Conservation (phyloP, 2,797 vertebrate species). For the Amblyopsis hoosieri region DNA sequence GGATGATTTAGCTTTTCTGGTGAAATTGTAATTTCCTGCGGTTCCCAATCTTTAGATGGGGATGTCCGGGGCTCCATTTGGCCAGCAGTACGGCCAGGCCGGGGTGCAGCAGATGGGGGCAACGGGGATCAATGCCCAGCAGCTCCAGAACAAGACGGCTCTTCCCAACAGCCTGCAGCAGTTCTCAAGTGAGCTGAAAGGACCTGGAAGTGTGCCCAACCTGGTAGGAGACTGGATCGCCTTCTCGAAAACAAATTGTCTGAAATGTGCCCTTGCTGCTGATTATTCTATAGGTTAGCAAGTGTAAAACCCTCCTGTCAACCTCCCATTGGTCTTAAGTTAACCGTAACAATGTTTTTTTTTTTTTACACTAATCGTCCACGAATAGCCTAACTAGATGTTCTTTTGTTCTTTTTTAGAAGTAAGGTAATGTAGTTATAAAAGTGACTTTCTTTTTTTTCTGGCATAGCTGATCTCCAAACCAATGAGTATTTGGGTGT, state of each 20-base stretch:
- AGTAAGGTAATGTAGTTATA: too few relatives aligned
- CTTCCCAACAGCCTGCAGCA: conserved; percentile 88
- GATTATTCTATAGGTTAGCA: not conserved
- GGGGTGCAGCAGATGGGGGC: conserved; percentile 90
- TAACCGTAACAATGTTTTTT: too few relatives aligned
- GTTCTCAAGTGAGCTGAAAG: conserved; percentile 90
- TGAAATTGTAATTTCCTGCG: not conserved
- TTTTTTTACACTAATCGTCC: too few relatives aligned
- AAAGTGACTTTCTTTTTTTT: too few relatives aligned
- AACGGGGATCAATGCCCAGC: conserved; percentile 82
- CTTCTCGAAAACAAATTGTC: conserved; percentile 30
- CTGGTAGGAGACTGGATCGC: conserved; percentile 80
- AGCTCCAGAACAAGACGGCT: conserved; percentile 86
- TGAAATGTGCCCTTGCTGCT: not conserved
- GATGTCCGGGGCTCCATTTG: conserved; percentile 87
- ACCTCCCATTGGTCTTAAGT: not conserved
- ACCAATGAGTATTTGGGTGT: too few relatives aligned
- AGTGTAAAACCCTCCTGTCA: not conserved
- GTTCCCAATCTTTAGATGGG: conserved; percentile 82
- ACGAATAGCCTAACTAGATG: too few relatives aligned
- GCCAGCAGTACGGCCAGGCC: conserved; percentile 88
- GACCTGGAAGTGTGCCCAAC: conserved; percentile 88
- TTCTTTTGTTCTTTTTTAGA: too few relatives aligned
- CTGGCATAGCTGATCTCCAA: too few relatives aligned
- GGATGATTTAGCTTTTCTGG: not conserved